phyloP scores from a whole-genome alignment of 2,888 invertebrate genomes.

The Cheilosia urbana region DNA sequence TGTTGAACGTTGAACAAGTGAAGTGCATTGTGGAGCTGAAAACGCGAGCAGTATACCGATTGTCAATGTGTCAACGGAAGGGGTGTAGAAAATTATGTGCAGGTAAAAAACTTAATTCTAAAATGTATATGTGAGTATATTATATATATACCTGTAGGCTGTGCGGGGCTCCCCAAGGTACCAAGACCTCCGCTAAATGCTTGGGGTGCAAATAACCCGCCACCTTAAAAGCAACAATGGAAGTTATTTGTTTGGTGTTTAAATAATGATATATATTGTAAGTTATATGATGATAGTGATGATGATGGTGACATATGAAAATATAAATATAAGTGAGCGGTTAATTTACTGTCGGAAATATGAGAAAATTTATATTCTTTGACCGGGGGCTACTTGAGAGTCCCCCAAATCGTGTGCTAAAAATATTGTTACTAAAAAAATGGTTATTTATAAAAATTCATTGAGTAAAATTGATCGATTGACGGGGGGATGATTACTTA shows the following conservation, averaged over 20 bases:
- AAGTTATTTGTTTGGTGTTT: slow-evolving; percentile 47
- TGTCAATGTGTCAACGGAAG: neutral
- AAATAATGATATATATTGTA: slow-evolving; percentile 46
- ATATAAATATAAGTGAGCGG: slow-evolving; percentile 12
- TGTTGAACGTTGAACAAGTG: slow-evolving; percentile 29
- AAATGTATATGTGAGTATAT: slow-evolving; percentile 41
- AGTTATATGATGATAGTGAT: slow-evolving; percentile 24
- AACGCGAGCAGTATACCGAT: neutral
- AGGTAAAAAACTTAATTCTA: neutral
- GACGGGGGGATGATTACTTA: too few species aligned
- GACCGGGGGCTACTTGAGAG: too few species aligned
- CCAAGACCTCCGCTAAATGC: slow-evolving; percentile 82
- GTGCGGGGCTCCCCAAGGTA: slow-evolving; percentile 83
- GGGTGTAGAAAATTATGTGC: neutral
- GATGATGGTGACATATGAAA: slow-evolving; percentile 18
- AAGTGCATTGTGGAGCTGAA: neutral
- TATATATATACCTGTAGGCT: slow-evolving; percentile 77
- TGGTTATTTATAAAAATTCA: too few species aligned
- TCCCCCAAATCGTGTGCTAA: too few species aligned
- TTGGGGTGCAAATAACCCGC: slow-evolving; percentile 84
- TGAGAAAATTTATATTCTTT: neutral
- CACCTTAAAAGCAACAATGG: slow-evolving; percentile 77
- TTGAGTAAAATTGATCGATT: too few species aligned
- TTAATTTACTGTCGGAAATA: neutral
- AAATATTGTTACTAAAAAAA: too few species aligned